phyloP scores from a whole-genome alignment of 2,113 vertebrate species.

The Misgurnus mizolepis region DNA sequence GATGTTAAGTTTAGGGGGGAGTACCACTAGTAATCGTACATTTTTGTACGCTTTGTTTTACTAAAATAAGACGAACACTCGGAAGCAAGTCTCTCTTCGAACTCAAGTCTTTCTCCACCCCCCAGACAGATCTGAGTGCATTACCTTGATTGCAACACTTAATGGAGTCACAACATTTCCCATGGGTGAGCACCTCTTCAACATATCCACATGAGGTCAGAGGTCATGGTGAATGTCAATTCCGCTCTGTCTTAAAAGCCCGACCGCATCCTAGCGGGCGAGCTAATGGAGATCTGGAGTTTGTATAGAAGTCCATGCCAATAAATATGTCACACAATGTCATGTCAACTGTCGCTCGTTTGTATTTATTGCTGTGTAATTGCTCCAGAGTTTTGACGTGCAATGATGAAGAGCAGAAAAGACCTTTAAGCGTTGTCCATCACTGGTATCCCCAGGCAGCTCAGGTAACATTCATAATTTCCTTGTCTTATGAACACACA shows the following conservation, averaged over 20 bases:
- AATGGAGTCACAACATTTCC: conserved; percentile 36
- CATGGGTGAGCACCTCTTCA: conserved; percentile 55
- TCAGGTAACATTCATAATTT: not conserved
- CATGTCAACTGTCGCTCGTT: conserved; percentile 51
- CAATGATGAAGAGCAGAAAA: conserved; percentile 68
- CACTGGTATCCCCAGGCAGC: conserved; percentile 14
- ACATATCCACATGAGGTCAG: conserved; percentile 42
- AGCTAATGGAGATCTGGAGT: conserved; percentile 31
- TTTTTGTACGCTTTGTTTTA: not conserved
- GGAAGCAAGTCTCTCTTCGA: not conserved
- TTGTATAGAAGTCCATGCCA: conserved; percentile 18
- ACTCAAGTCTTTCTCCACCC: not conserved
- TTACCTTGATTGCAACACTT: conserved; percentile 30
- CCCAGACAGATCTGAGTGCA: conserved; percentile 2
- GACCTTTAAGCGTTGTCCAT: not conserved
- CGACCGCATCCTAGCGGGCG: conserved; percentile 42
- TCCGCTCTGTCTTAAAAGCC: conserved; percentile 54
- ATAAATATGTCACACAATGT: conserved; percentile 57
- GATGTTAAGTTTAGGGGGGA: too few species aligned
- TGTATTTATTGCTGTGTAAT: conserved; percentile 69
- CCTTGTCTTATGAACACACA: not conserved
- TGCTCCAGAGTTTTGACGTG: conserved; percentile 69
- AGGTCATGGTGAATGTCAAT: conserved; percentile 43
- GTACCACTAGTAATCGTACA: too few species aligned
- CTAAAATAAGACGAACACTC: conserved; percentile 8